Evolutionary conservation across 35 echinoderm and acorn worm species (phyloP).

Genomic region (Apostichopus parvimensis): DNA sequence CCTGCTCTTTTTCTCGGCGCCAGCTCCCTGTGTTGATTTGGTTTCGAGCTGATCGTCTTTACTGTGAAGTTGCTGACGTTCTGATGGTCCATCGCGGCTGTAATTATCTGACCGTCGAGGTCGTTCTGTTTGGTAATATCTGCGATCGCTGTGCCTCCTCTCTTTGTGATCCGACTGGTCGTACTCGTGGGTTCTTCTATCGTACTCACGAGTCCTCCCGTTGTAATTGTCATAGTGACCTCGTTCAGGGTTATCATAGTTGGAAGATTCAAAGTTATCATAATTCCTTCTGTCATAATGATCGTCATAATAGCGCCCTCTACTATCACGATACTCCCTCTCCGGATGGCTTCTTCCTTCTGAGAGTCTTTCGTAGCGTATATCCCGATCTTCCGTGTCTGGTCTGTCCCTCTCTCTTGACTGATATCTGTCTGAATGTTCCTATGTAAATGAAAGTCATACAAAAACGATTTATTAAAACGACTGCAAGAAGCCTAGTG

Average conservation of each 20-base stretch:
- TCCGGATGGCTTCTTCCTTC: constrained; percentile 61
- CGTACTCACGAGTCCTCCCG: background rate
- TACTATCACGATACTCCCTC: constrained; percentile 23
- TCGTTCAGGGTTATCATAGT: background rate
- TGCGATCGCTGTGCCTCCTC: constrained; percentile 16
- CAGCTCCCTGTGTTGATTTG: background rate
- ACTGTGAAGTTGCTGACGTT: background rate
- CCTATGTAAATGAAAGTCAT: constrained; percentile 4
- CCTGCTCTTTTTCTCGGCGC: background rate
- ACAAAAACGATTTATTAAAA: background rate
- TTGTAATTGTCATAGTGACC: background rate
- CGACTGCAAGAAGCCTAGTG: too few relatives aligned
- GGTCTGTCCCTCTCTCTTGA: background rate
- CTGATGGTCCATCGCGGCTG: background rate
- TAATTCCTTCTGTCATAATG: background rate
- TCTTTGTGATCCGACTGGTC: background rate
- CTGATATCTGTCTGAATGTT: constrained; percentile 24
- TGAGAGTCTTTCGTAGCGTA: constrained; percentile 49
- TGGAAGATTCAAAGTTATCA: background rate
- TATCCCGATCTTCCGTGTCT: background rate
- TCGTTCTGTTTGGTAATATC: constrained; percentile 9
- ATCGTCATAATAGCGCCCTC: background rate
- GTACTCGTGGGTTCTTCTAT: background rate
- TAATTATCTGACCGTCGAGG: background rate
- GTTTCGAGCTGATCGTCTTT: background rate